Conservation (phyloP, 64 coral and sea anemone species). For the Cladopsammia gracilis region DNA sequence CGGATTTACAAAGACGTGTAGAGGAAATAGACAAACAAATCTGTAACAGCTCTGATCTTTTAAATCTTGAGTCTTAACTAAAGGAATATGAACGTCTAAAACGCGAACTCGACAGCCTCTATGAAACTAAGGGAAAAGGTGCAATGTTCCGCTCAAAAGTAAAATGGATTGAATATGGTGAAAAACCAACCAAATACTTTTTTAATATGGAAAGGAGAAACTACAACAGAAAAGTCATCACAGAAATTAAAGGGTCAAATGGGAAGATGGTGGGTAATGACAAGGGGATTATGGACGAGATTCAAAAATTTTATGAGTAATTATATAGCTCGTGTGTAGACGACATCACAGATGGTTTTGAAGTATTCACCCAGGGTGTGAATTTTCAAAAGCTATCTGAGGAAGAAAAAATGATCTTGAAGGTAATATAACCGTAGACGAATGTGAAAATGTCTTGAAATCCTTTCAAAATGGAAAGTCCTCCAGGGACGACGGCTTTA, state of each 20-base stretch:
- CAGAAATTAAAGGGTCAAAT: neutral
- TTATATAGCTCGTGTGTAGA: neutral
- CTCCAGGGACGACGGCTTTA: too few relatives aligned
- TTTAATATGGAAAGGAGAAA: neutral
- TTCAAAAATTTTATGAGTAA: neutral
- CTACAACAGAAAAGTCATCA: neutral
- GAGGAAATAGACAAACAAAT: neutral
- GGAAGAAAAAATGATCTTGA: neutral
- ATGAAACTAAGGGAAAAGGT: neutral
- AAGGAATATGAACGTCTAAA: conserved; percentile 7
- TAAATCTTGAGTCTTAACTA: neutral
- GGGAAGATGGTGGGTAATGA: neutral
- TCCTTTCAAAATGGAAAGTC: too few relatives aligned
- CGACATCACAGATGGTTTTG: neutral
- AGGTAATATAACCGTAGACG: neutral
- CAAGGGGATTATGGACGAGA: neutral
- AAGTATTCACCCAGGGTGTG: neutral
- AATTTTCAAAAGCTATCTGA: neutral
- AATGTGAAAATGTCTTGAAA: neutral
- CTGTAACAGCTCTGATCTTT: neutral
- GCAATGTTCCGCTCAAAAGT: conserved; percentile 1
- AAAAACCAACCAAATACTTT: neutral
- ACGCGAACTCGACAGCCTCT: neutral
- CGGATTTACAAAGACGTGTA: neutral
- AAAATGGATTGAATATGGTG: neutral